phyloP scores from a whole-genome alignment of 2,797 vertebrate species.

The Etheostoma nigrum region DNA sequence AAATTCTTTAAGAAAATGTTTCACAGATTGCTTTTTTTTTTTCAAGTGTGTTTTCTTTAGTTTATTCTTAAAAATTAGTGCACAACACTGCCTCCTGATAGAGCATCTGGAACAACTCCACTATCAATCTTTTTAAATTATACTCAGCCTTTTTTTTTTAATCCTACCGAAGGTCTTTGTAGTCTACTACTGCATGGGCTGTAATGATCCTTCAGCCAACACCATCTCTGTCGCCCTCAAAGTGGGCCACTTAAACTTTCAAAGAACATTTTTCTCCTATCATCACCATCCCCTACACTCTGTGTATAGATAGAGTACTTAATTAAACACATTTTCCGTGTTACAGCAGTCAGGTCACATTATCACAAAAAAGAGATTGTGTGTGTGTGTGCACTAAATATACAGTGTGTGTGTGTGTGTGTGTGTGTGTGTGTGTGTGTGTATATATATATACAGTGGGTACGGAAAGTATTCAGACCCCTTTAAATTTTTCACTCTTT shows the following conservation, averaged over 20 bases:
- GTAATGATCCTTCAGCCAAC: constrained; percentile 3
- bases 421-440: too few species aligned
- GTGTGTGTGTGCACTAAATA: too few species aligned
- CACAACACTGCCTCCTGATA: background rate
- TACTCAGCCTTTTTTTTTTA: background rate
- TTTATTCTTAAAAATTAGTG: background rate
- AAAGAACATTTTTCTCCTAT: constrained; percentile 1
- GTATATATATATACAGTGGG: too few species aligned
- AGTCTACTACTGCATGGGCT: background rate
- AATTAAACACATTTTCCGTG: background rate
- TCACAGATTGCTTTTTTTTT: background rate
- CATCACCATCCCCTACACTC: background rate
- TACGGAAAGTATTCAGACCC: too few species aligned
- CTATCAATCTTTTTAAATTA: background rate
- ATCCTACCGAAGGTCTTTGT: background rate
- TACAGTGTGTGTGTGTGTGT: too few species aligned
- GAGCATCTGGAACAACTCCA: background rate
- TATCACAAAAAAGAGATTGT: too few species aligned
- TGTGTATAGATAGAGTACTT: background rate
- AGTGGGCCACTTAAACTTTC: background rate
- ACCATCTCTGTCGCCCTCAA: background rate
- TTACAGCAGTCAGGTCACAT: too few species aligned
- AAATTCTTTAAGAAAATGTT: background rate
- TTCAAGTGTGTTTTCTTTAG: background rate
- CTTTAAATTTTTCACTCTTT: too few species aligned